These are phyloP conservation scores for Bombus ignitus DNA, from an alignment of 1,140 invertebrate species.

Conservation along the genomic window DNA sequence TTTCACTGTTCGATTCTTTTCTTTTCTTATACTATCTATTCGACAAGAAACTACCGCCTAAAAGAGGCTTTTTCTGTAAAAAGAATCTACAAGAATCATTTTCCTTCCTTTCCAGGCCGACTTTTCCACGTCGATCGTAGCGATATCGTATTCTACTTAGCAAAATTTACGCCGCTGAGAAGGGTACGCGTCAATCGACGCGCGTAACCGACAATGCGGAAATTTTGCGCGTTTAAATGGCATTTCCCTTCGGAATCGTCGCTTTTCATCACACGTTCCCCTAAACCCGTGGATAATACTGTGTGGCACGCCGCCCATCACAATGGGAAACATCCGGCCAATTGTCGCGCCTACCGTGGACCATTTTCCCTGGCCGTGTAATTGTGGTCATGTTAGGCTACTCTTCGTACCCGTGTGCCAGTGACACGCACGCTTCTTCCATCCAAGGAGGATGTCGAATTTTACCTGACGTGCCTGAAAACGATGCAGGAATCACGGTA, in stretches of 20 bases:
- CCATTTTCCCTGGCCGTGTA: conserved; percentile 55
- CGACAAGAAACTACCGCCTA: too few relatives aligned
- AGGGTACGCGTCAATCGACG: conserved; percentile 37
- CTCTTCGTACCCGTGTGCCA: conserved; percentile 39
- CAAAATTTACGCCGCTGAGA: conserved; percentile 1
- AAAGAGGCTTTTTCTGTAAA: too few relatives aligned
- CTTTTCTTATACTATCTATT: too few relatives aligned
- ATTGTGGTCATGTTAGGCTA: conserved; percentile 68
- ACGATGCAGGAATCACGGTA: conserved; percentile 24
- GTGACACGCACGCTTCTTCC: conserved; percentile 37
- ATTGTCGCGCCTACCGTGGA: conserved; percentile 75
- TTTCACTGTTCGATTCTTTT: too few relatives aligned
- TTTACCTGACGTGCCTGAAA: conserved; percentile 45
- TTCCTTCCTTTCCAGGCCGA: neutral
- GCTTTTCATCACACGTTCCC: conserved; percentile 67
- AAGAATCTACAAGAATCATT: neutral
- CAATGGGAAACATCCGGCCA: conserved; percentile 80
- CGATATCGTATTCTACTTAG: conserved; percentile 45
- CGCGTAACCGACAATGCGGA: conserved; percentile 52
- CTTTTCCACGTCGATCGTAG: neutral
- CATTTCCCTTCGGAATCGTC: conserved; percentile 69
- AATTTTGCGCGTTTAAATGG: conserved; percentile 62
- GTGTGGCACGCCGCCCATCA: conserved; percentile 70
- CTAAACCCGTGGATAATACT: conserved; percentile 71
- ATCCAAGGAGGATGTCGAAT: conserved; percentile 29